Percentiles rank a stretch among this genome's conserved stretches.
phyloP scores from a whole-genome alignment of 2,888 invertebrate species.

The Melipona bicolor region DNA sequence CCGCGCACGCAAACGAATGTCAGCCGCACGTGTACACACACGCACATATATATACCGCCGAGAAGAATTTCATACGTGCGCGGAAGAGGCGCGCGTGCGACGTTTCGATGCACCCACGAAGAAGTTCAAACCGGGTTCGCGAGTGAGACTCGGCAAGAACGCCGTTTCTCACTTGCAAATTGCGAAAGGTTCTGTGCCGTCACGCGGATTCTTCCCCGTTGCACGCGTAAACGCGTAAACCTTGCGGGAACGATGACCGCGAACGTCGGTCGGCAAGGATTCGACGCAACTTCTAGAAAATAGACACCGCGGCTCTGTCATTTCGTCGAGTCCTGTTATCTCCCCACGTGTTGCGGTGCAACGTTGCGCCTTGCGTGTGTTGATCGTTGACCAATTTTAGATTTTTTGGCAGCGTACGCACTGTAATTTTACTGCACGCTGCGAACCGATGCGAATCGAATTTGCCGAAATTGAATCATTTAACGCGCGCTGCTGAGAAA shows the following conservation, averaged over 20 bases:
- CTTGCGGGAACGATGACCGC: constrained; percentile 10
- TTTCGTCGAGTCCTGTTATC: no score
- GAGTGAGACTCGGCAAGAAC: constrained; percentile 67
- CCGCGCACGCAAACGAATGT: constrained; percentile 34
- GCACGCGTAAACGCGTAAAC: constrained; percentile 12
- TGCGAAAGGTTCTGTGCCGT: constrained; percentile 60
- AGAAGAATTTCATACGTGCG: no score
- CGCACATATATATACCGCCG: background rate
- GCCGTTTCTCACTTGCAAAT: constrained; percentile 74
- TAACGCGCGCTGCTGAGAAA: no score
- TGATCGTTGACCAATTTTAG: no score
- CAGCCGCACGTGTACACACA: constrained; percentile 8
- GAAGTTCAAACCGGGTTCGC: constrained; percentile 52
- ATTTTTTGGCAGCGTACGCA: no score
- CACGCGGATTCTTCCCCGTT: constrained; percentile 48
- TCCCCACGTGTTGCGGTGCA: no score
- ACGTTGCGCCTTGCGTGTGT: no score
- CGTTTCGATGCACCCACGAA: constrained; percentile 39
- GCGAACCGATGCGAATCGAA: no score
- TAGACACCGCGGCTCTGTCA: constrained; percentile 7
- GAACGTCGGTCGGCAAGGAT: constrained; percentile 56
- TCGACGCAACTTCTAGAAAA: constrained; percentile 71
- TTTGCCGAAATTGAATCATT: no score
- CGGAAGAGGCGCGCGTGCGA: background rate
- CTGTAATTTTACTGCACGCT: no score